Base-by-base conservation (phyloP, 2,888 invertebrate genomes). In the Atethmia centrago region DNA sequence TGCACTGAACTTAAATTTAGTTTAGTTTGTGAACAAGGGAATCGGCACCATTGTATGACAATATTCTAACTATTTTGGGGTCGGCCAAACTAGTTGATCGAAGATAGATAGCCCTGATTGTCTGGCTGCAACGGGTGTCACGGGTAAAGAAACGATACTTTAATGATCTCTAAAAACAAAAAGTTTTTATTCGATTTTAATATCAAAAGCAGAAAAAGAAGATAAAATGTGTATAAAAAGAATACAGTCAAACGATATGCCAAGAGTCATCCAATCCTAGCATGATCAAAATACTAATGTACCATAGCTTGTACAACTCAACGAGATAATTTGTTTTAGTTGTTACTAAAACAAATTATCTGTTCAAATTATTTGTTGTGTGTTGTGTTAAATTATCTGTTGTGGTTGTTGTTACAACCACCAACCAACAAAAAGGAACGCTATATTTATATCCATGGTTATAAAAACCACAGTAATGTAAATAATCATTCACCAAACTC, bases 341-440 rank as follows among this genome's bases (percentile, higher is more conserved):
- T n/a, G n/a, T n/a, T n/a, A n/a, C n/a, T n/a, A n/a, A n/a, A n/a
- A n/a, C n/a, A n/a, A n/a, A n/a, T n/a, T n/a, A n/a, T n/a, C n/a
- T n/a, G n/a, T n/a, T n/a, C n/a, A n/a, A n/a, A n/a, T n/a, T n/a
- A n/a, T n/a, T n/a, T n/a, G n/a, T n/a, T n/a, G n/a, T n/a, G n/a
- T n/a, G n/a, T n/a, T n/a, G n/a, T n/a, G n/a, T n/a, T n/a, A n/a
- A n/a, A n/a, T n/a, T n/a, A n/a, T n/a, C n/a, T n/a, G n/a, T n/a
- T n/a, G n/a, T n/a, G n/a, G n/a, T n/a, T n/a, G n/a, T n/a, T n/a
- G n/a, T n/a, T n/a, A n/a, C n/a, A n/a, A n/a, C n/a, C 14, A 49
- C n/a, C 4, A 25, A 31, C 10, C 14, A 64, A 63, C 68, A 80
- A 79, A 79, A 80, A 80, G 25, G 40, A 51, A 40, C 28, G 36